These are phyloP conservation scores for Pseudoatta argentina DNA, from an alignment of 1,140 invertebrate genomes.

Conservation along the genomic window DNA sequence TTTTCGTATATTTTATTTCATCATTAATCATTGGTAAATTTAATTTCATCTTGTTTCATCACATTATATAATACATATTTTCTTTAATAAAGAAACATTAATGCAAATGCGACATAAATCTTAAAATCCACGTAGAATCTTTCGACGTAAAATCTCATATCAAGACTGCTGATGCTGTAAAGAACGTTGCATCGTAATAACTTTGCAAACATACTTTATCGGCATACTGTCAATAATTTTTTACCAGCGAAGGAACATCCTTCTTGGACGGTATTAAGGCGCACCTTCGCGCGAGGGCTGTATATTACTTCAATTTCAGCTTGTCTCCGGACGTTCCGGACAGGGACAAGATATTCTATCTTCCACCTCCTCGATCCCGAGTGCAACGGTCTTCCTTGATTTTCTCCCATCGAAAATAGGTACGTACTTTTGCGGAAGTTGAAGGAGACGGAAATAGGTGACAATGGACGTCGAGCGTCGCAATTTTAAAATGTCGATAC, in stretches of 20 bases:
- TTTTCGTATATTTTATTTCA: background rate
- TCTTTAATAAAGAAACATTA: background rate
- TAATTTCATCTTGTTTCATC: background rate
- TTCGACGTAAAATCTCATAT: constrained; percentile 38
- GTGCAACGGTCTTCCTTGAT: constrained; percentile 46
- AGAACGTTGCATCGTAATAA: constrained; percentile 46
- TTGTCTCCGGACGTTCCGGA: constrained; percentile 63
- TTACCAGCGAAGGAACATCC: constrained; percentile 47
- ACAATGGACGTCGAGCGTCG: constrained; percentile 77
- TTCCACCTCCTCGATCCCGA: constrained; percentile 16
- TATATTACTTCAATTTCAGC: constrained; percentile 65
- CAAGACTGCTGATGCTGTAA: background rate
- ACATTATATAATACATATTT: background rate
- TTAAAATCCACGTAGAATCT: background rate
- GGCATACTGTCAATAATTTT: constrained; percentile 71
- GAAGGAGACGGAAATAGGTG: constrained; percentile 61
- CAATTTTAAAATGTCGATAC: constrained; percentile 79
- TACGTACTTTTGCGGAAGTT: constrained; percentile 34
- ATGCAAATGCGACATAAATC: constrained; percentile 19
- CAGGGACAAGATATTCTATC: constrained; percentile 52
- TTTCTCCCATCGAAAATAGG: constrained; percentile 45
- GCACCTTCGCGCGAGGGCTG: constrained; percentile 42
- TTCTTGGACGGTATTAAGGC: constrained; percentile 45
- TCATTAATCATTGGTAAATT: background rate
- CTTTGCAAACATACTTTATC: constrained; percentile 70